A percentile compares a stretch with the other conserved stretches of the same genome.
Conservation (phyloP, 2,113 vertebrate genomes). For the Plecotus auritus region DNA sequence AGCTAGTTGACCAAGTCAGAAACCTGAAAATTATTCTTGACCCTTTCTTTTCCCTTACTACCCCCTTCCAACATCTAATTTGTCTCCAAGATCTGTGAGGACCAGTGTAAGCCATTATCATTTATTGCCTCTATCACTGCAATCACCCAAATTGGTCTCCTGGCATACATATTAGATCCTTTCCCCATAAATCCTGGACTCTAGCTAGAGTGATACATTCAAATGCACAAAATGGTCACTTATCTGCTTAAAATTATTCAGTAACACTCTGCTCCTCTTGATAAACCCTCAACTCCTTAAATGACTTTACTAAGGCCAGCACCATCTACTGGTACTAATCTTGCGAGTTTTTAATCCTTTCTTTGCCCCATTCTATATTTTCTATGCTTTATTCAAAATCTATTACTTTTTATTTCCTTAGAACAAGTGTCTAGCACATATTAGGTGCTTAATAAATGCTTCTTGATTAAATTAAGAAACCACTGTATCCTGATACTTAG, state of each 20-base stretch:
- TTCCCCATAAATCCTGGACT: neutral
- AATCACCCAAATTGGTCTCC: neutral
- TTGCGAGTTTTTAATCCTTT: neutral
- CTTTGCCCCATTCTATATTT: neutral
- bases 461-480: neutral
- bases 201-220: neutral
- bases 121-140: neutral
- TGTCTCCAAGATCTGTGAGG: neutral
- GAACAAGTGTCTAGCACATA: neutral
- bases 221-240: neutral
- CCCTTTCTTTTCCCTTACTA: neutral
- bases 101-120: neutral
- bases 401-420: neutral
- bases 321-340: neutral
- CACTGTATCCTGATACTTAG: neutral
- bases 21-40: neutral
- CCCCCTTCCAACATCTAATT: neutral
- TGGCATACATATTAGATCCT: neutral
- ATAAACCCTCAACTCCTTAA: neutral
- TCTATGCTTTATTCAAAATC: neutral
- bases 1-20: neutral
- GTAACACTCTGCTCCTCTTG: neutral
- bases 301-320: neutral
- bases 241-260: neutral
- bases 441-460: neutral